Evolutionary conservation across 92 coral and sea anemone species (phyloP).

Genomic region (Porites rus): DNA sequence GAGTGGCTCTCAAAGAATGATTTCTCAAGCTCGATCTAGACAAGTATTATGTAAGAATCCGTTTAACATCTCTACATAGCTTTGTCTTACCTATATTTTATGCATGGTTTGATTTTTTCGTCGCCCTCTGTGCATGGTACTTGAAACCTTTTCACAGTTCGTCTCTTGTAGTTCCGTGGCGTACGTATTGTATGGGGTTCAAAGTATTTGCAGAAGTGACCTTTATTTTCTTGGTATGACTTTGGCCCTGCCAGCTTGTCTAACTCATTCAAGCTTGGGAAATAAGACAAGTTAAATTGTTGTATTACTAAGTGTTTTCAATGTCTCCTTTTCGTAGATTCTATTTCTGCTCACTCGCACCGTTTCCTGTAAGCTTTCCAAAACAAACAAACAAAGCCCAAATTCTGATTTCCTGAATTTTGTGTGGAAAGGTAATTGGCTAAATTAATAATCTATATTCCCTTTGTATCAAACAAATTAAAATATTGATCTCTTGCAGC

Average conservation of each 20-base stretch:
- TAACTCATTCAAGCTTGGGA: slow-evolving; percentile 62
- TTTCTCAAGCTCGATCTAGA: too few species aligned
- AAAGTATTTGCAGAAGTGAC: slow-evolving; percentile 57
- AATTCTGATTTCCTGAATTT: not conserved
- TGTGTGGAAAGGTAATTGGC: not conserved
- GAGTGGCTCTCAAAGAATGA: too few species aligned
- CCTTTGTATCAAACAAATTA: not conserved
- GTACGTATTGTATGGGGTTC: slow-evolving; percentile 52
- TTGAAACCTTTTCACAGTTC: slow-evolving; percentile 42
- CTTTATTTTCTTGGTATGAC: slow-evolving; percentile 23
- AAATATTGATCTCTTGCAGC: not conserved
- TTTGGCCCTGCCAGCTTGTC: slow-evolving; percentile 54
- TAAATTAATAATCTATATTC: not conserved
- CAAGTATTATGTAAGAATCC: too few species aligned
- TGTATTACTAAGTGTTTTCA: not conserved
- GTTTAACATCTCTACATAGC: too few species aligned
- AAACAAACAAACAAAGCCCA: not conserved
- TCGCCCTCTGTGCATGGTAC: slow-evolving; percentile 56
- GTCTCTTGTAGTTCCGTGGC: slow-evolving; percentile 40
- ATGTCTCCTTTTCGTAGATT: too few species aligned
- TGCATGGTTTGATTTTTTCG: slow-evolving; percentile 9
- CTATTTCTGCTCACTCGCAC: too few species aligned
- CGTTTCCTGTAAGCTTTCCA: not conserved
- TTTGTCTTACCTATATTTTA: slow-evolving; percentile 44
- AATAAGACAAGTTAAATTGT: not conserved